A percentile compares a stretch with the other conserved stretches of the same genome.
Conservation (phyloP, 2,113 vertebrate species). For the Xiphophorus hellerii region DNA sequence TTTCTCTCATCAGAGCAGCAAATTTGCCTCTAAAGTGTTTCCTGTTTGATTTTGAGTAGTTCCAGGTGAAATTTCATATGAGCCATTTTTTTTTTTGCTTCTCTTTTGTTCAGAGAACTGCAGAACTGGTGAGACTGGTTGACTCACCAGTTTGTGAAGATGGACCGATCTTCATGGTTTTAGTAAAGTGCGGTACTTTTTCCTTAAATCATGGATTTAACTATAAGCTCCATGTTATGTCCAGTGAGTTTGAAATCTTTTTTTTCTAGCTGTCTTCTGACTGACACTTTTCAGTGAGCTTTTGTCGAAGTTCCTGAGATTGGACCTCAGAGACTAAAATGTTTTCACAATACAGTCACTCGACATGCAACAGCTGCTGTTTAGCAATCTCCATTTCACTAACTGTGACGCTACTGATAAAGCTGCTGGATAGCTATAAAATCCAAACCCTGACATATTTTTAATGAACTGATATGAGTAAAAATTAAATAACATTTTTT, state of each 20-base stretch:
- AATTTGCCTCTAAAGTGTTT: neutral
- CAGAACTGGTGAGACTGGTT: too few species aligned
- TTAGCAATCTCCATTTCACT: neutral
- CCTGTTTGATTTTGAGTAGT: neutral
- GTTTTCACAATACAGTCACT: neutral
- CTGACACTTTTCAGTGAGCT: neutral
- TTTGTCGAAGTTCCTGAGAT: neutral
- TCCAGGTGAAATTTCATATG: neutral
- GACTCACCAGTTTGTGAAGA: neutral
- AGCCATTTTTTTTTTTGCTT: too few species aligned
- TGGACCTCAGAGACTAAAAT: neutral
- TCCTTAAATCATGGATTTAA: neutral
- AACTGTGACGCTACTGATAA: neutral
- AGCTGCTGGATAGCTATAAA: neutral
- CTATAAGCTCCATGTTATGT: neutral
- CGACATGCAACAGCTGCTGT: neutral
- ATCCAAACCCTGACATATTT: neutral
- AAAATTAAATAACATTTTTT: neutral
- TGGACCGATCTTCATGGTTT: neutral
- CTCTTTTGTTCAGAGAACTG: too few species aligned
- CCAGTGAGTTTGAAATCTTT: neutral
- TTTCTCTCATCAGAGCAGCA: neutral
- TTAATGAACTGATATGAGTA: neutral
- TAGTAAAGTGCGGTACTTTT: neutral
- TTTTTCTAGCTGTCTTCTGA: neutral